A percentile compares a stretch with the other conserved stretches of the same genome.
These are phyloP conservation scores for Copsychus sechellarum DNA, from an alignment of 2,113 vertebrate species.

Conservation along the genomic window DNA sequence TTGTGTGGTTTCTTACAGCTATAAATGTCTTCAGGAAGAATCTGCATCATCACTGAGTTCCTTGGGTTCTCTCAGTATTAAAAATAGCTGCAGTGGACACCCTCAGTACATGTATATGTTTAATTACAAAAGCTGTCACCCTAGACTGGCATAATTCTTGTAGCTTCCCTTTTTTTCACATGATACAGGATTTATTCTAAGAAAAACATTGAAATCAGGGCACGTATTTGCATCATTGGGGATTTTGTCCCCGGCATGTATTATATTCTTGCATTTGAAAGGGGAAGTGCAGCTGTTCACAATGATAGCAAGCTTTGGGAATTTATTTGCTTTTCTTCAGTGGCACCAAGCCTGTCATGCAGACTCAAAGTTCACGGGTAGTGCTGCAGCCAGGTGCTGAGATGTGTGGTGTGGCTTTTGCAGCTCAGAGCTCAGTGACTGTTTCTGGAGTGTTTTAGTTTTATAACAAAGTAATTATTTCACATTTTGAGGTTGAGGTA, in stretches of 20 bases:
- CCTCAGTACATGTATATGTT: not conserved
- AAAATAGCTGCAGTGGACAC: not conserved
- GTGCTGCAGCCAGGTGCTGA: not conserved
- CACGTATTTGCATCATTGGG: not conserved
- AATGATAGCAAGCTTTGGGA: not conserved
- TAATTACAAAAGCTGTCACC: not conserved
- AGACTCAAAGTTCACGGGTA: not conserved
- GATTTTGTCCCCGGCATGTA: not conserved
- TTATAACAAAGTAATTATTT: not conserved
- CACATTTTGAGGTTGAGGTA: not conserved
- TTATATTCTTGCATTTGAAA: not conserved
- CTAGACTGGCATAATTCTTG: not conserved
- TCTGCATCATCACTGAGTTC: not conserved
- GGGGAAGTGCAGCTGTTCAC: not conserved
- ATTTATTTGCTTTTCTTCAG: not conserved
- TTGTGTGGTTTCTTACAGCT: not conserved
- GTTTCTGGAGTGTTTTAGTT: not conserved
- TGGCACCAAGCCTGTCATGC: not conserved
- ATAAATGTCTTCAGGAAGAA: not conserved
- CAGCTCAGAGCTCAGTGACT: not conserved
- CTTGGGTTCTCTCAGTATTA: not conserved
- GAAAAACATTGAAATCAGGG: not conserved
- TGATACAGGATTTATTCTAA: not conserved
- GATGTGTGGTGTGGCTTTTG: not conserved
- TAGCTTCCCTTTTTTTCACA: not conserved